Evolutionary conservation across 2,797 vertebrate genomes (phyloP), one percentile per base, ranked within the genome.

Genomic region (Silurus lanzhouensis): DNA sequence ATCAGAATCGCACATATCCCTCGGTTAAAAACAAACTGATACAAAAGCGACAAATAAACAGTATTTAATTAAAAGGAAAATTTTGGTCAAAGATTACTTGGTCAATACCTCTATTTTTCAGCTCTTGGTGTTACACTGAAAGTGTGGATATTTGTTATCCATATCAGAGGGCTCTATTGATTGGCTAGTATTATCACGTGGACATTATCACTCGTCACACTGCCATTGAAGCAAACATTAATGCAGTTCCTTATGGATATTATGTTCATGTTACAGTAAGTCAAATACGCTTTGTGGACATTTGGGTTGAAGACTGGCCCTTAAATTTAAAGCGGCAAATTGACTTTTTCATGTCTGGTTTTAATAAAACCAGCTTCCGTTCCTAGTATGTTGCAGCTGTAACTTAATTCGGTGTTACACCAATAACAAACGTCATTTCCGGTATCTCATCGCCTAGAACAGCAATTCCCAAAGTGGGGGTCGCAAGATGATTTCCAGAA

Each of bases 161-260:
- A 20, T 17, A 9, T 19, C 2, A 22, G 52, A 31, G 15, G 27
- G 25, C 60, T 38, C 14, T 80, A 3, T 25, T 46, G 13, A 80
- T 64, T 80, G 13, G 77, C 9, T 80, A 17, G 9, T 17, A 64
- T 48, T 10, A 48, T 80, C 77, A 64, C 77, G 77, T 80, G 77
- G 5, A 14, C 0, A 0, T 2, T 52, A 0, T 3, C 14, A 27
- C 57, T 9, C 0, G 38, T 48, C 20, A 48, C 6, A 7, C 5
- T n/a, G 1, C 1, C 19, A 1, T 76, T 75, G 55, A 55, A 15
- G 71, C n/a, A 8, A 2, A 55, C 44, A 19, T 19, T 31, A 25
- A 72, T 25, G 13, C 6, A 15, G 25, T 6, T 5, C 12, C 1
- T 31, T 3, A 38, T 17, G 6, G 0, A 17, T 68, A 68, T 68